Evolutionary conservation across 2,797 vertebrate genomes (phyloP), one percentile per base, ranked within the genome.

Genomic region (Cossypha polioptera): DNA sequence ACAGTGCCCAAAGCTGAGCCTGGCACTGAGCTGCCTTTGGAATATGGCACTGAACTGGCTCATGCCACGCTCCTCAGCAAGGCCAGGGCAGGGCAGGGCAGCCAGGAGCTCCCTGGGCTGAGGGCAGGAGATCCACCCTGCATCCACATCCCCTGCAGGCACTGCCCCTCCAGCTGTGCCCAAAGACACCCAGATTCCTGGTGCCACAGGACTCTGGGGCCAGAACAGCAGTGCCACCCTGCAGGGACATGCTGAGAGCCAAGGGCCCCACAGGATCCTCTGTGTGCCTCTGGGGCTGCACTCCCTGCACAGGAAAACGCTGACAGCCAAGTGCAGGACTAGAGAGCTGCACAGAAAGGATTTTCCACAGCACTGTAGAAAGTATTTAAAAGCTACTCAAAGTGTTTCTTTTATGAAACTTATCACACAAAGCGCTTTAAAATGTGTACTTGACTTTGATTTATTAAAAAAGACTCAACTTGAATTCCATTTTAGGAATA

Each of bases 401-500:
- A 94, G 45, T 13, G 62, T 40, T 77, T 72, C 43, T 72, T 78
- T 38, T 18, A 29, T 1, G 2, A 38, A 81, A 58, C 86, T 83
- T 22, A 55, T 83, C 78, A 77, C 43, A 86, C 47, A 33, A 73
- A 84, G 43, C 2, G 1, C 45, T 78, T 83, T 38, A 63, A 92
- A 91, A 81, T 9, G 15, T 61, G 6, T 24, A 78, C 88, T 73
- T 68, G 53, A 67, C 59, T 83, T 92, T 54, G 53, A 91, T 83
- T 91, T 90, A 92, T 83, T 90, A 66, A 86, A 92, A 82, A 74
- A 88, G 50, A 67, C 54, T 66, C 75, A 31, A 78, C 59, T 73
- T 54, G 21, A 84, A 92, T 90, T 88, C 89, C 92, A 89, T 94
- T 93, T 92, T 69, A 96, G 89, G 76, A 96, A 81, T 83, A 95